Evolutionary conservation across 2,888 invertebrate genomes (phyloP), one percentile per base, ranked within the genome.

Genomic region (Notodonta dromedarius): DNA sequence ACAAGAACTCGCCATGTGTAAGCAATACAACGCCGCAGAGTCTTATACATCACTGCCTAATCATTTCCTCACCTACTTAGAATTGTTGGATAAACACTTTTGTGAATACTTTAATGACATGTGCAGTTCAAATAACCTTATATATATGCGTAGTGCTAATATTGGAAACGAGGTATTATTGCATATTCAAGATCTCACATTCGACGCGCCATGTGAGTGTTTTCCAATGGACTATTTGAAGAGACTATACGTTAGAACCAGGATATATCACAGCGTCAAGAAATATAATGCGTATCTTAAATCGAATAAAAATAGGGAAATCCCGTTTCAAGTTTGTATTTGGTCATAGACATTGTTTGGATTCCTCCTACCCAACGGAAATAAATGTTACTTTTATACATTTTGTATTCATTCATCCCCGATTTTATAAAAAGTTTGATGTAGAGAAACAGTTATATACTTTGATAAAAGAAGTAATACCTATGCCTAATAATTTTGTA

Each of bases 281-380:
- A 46, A 46, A 46, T 46, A 46, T 46, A 46, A 46, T n/a, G n/a
- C 13, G n/a, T 46, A n/a, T n/a, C 13, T 46, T n/a, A 46, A 46
- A 46, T 6, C 13, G 4, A n/a, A n/a, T 46, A n/a, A 61, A 62
- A 71, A 73, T 67, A 71, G 76, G 74, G 69, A 65, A 64, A 58
- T 76, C 65, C 76, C 63, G 63, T 73, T 73, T n/a, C 13, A 46
- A 2, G 6, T 46, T 46, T n/a, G 46, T 46, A 6, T 46, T 46
- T 46, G 13, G 46, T 46, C 5, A 7, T 46, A 46, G n/a, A 46
- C 0, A n/a, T 5, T 46, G 6, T 2, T n/a, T 13, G 46, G 13
- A n/a, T 46, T 63, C 52, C 42, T 12, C 4, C 4, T 42, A 12
- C 4, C 42, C 9, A 11, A 42, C 11, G 8, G 4, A 11, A 42